A percentile compares a stretch with the other conserved stretches of the same genome.
Evolutionary conservation across 2,797 vertebrate genomes (phyloP).

Genomic region (Bradypodion ventrale): DNA sequence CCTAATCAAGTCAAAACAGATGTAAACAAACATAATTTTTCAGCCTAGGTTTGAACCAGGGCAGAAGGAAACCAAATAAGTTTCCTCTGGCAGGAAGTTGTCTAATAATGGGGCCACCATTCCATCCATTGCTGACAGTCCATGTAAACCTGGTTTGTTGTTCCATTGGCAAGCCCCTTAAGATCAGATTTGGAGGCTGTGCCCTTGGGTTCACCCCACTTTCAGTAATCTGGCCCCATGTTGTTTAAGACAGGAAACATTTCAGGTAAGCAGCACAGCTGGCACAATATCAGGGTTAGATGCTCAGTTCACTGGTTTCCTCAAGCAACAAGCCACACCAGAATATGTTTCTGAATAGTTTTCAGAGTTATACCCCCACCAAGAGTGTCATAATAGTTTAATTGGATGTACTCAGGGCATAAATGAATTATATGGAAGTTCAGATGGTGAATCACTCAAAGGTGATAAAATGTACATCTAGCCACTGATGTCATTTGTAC

Average conservation of each 20-base stretch:
- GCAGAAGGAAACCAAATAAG: not conserved
- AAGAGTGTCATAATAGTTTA: not conserved
- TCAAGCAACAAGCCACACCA: not conserved
- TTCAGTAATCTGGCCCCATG: not conserved
- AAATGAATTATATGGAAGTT: not conserved
- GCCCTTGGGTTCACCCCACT: not conserved
- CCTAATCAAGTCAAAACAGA: not conserved
- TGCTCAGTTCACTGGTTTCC: not conserved
- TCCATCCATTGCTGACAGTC: not conserved
- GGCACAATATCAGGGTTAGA: not conserved
- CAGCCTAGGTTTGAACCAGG: not conserved
- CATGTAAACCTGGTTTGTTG: not conserved
- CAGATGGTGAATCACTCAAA: not conserved
- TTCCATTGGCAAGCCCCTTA: not conserved
- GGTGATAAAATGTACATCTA: not conserved
- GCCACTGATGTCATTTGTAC: not conserved
- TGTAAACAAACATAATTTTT: not conserved
- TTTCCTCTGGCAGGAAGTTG: not conserved
- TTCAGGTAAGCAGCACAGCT: not conserved
- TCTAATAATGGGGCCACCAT: not conserved
- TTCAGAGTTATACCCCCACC: not conserved
- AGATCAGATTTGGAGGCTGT: not conserved
- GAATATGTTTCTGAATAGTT: not conserved
- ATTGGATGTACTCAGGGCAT: not conserved
- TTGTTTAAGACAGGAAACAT: not conserved